Conservation (phyloP, 2,797 vertebrate genomes). For the Acanthiza pusilla region DNA sequence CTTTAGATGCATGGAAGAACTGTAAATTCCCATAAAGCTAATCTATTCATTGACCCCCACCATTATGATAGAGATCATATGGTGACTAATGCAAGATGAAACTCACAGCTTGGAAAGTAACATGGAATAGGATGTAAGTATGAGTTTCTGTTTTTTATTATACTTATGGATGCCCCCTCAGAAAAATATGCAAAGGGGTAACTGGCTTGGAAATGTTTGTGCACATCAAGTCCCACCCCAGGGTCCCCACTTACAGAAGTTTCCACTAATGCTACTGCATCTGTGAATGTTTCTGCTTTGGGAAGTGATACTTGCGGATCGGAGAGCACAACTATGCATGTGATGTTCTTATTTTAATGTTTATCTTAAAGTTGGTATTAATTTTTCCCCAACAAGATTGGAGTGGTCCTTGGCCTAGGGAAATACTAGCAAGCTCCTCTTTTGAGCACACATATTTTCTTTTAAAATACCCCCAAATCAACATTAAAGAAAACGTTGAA, state of each 20-base stretch:
- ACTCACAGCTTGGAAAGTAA: conserved; percentile 99
- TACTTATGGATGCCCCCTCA: conserved; percentile 98
- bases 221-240: conserved; percentile 70
- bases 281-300: conserved; percentile 70
- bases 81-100: conserved; percentile 99
- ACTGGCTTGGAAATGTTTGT: conserved; percentile 83
- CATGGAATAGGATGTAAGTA: conserved; percentile 99
- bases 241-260: conserved; percentile 72
- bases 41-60: conserved; percentile 99
- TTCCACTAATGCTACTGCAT: conserved; percentile 69
- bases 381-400: conserved; percentile 34
- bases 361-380: conserved; percentile 56
- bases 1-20: conserved; percentile 98
- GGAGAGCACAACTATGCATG: conserved; percentile 69
- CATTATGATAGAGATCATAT: conserved; percentile 99
- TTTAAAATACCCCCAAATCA: conserved; percentile 33
- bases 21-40: conserved; percentile 99
- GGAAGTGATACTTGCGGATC: conserved; percentile 47
- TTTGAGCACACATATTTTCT: not conserved
- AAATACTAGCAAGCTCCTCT: conserved; percentile 35
- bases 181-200: conserved; percentile 98
- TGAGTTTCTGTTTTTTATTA: conserved; percentile 98
- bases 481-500: conserved; percentile 19
- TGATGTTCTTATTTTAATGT: conserved; percentile 67
- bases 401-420: conserved; percentile 39